Percentiles rank a stretch among this genome's conserved stretches.
These are phyloP conservation scores for Perithous albicinctus DNA, from an alignment of 2,888 invertebrate species.

Conservation along the genomic window DNA sequence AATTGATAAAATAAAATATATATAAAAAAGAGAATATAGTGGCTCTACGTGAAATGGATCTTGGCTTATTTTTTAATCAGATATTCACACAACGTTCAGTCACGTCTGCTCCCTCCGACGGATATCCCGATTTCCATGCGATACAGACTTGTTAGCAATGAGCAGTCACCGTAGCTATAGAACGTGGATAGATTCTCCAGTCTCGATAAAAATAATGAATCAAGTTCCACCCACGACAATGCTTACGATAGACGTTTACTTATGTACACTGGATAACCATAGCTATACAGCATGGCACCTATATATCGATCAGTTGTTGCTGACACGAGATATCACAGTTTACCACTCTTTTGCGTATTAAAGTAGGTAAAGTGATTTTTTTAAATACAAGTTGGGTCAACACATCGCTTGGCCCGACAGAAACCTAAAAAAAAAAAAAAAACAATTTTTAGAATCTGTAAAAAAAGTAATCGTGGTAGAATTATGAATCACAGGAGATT, in stretches of 20 bases:
- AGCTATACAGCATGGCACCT: background rate
- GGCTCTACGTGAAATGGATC: background rate
- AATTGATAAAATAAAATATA: background rate
- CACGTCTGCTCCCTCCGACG: constrained; percentile 1
- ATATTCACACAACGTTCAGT: background rate
- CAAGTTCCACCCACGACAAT: background rate
- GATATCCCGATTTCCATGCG: background rate
- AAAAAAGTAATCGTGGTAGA: too few relatives aligned
- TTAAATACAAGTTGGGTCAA: too few relatives aligned
- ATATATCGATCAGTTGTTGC: background rate
- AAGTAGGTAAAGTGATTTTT: too few relatives aligned
- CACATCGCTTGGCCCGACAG: too few relatives aligned
- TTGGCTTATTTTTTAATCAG: constrained; percentile 3
- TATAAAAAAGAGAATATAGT: background rate
- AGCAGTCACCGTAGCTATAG: background rate
- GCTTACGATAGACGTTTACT: background rate
- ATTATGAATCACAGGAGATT: too few relatives aligned
- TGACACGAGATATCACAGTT: background rate
- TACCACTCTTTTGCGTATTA: too few relatives aligned
- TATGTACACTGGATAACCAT: background rate
- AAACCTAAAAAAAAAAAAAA: too few relatives aligned
- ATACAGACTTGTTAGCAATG: background rate
- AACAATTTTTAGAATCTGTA: too few relatives aligned
- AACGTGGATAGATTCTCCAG: constrained; percentile 2
- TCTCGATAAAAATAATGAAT: background rate